phyloP scores from a whole-genome alignment of 2,797 vertebrate species.

The Graptemys geographica region DNA sequence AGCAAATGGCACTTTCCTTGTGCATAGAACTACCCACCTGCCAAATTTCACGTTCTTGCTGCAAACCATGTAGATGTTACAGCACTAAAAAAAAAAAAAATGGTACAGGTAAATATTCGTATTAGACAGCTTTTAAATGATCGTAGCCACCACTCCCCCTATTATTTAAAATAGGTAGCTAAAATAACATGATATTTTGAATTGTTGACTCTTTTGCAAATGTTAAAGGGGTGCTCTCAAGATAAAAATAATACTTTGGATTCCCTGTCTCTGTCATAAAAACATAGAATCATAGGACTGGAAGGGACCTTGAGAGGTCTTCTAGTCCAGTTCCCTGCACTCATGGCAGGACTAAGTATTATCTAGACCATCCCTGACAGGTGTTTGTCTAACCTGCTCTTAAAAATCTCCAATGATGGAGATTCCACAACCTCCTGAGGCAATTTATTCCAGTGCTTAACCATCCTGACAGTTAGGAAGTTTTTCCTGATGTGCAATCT shows the following conservation, averaged over 20 bases:
- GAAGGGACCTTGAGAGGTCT: too few species aligned
- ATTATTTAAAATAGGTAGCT: conserved; percentile 1
- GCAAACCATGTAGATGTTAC: background rate
- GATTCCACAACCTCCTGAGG: too few species aligned
- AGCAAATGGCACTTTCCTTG: background rate
- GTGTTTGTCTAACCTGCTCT: too few species aligned
- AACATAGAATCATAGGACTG: background rate
- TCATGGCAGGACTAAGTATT: too few species aligned
- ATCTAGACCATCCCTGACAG: too few species aligned
- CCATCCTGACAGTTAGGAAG: too few species aligned
- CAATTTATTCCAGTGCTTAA: too few species aligned
- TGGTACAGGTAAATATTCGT: background rate
- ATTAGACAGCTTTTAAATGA: conserved; percentile 2
- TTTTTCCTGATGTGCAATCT: too few species aligned
- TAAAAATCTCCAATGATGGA: too few species aligned
- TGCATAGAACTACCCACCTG: background rate
- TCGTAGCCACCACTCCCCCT: background rate
- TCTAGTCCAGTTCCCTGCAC: too few species aligned
- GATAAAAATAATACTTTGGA: conserved; percentile 52
- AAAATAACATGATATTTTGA: conserved; percentile 37
- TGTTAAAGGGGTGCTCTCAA: conserved; percentile 66
- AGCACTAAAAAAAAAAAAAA: conserved; percentile 32
- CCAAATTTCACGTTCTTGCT: background rate
- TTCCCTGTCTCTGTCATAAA: conserved; percentile 33
- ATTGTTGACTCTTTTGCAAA: conserved; percentile 38